Conservation (phyloP, 2,113 vertebrate species). For the Antigone vipio region DNA sequence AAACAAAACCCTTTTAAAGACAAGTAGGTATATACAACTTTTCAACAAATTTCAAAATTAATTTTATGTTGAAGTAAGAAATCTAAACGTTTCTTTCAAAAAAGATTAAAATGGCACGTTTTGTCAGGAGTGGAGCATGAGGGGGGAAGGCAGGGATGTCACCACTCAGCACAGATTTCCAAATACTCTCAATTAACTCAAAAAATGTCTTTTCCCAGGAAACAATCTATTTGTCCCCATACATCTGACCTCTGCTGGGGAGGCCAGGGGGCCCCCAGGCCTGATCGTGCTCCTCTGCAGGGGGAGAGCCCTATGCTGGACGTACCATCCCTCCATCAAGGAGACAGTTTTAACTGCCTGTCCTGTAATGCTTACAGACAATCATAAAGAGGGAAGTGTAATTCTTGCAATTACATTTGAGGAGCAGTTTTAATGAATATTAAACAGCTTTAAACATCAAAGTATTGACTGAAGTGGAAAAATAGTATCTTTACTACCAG, state of each 20-base stretch:
- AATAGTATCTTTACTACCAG: constrained; percentile 64
- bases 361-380: constrained; percentile 53
- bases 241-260: background rate
- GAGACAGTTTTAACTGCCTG: constrained; percentile 38
- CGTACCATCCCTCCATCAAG: background rate
- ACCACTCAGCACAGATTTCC: background rate
- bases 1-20: constrained; percentile 11
- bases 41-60: background rate
- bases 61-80: constrained; percentile 9
- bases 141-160: background rate
- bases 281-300: background rate
- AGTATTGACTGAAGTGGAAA: constrained; percentile 75
- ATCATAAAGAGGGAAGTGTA: constrained; percentile 61
- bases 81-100: background rate
- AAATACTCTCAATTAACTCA: background rate
- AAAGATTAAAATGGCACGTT: background rate
- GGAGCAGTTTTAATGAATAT: constrained; percentile 72
- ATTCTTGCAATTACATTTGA: constrained; percentile 69
- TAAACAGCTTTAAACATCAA: constrained; percentile 78
- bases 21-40: background rate
- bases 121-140: background rate
- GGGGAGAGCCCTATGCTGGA: background rate
- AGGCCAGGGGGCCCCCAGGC: background rate
- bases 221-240: background rate
- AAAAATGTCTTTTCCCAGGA: background rate